These are phyloP conservation scores for Epirrhoe tristata DNA, from an alignment of 2,888 invertebrate genomes.

Conservation along the genomic window DNA sequence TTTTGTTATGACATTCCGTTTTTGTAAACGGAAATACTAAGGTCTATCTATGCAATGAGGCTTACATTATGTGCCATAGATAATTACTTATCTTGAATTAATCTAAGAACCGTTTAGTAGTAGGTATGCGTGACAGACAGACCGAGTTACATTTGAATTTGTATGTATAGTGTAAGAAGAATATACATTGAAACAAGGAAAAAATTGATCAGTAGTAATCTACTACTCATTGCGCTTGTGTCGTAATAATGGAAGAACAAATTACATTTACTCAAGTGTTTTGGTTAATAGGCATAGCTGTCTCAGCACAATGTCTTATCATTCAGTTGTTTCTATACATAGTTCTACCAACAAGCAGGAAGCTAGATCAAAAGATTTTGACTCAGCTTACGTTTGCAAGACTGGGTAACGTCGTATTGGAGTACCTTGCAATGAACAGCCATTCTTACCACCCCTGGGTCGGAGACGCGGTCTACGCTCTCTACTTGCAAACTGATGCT, in stretches of 20 bases:
- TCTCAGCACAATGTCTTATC: slow-evolving; percentile 39
- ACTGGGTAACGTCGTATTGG: slow-evolving; percentile 56
- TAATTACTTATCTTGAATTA: too few relatives aligned
- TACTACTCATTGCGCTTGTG: slow-evolving; percentile 1
- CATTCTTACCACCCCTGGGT: slow-evolving; percentile 1
- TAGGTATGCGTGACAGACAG: neutral
- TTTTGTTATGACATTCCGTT: too few relatives aligned
- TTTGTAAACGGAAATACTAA: too few relatives aligned
- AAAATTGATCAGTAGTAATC: neutral
- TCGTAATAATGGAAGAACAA: slow-evolving; percentile 10
- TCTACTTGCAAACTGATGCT: slow-evolving; percentile 62
- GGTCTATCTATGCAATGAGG: too few relatives aligned
- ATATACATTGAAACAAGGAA: neutral
- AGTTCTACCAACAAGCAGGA: slow-evolving; percentile 56
- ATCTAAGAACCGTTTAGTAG: too few relatives aligned
- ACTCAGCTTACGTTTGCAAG: slow-evolving; percentile 63
- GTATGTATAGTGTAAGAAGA: neutral
- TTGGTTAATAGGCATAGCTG: slow-evolving; percentile 5
- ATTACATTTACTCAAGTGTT: neutral
- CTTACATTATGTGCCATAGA: too few relatives aligned
- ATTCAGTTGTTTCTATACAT: slow-evolving; percentile 54
- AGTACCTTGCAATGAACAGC: slow-evolving; percentile 46
- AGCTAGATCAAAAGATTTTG: slow-evolving; percentile 65
- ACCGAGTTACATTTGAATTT: neutral
- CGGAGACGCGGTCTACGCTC: slow-evolving; percentile 42